These are phyloP conservation scores for Psilopsiagon aymara DNA, from an alignment of 2,113 vertebrate genomes.

Conservation along the genomic window DNA sequence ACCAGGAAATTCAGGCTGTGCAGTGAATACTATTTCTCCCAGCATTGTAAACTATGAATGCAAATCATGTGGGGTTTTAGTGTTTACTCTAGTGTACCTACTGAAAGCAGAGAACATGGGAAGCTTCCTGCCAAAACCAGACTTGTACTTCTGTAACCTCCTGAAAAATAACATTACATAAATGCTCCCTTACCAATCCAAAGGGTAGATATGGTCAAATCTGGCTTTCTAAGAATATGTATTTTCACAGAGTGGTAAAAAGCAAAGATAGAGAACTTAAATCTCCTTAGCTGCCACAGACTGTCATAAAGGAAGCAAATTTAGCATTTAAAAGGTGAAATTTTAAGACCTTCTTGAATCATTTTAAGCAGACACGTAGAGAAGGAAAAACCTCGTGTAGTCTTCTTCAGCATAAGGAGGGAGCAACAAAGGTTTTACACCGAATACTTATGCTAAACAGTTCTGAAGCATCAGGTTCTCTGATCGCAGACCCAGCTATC, in stretches of 20 bases:
- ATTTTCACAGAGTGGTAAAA: background rate
- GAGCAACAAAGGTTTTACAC: rapidly evolving
- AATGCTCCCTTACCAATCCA: background rate
- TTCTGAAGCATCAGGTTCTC: background rate
- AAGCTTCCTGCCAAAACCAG: background rate
- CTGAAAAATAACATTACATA: background rate
- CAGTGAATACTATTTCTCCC: background rate
- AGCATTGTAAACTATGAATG: background rate
- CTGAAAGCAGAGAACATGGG: background rate
- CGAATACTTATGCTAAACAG: background rate
- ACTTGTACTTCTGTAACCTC: background rate
- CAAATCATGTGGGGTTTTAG: background rate
- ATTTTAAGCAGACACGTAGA: background rate
- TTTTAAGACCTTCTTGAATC: background rate
- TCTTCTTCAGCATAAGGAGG: background rate
- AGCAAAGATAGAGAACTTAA: background rate
- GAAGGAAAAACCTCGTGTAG: background rate
- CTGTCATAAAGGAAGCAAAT: background rate
- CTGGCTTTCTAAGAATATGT: background rate
- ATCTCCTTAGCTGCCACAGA: background rate
- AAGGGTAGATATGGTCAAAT: background rate
- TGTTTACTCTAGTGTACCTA: background rate
- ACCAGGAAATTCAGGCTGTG: background rate
- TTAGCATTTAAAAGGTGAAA: background rate
- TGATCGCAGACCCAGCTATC: background rate